Evolutionary conservation across 2,113 vertebrate genomes (phyloP).

Genomic region (Hyla sarda): DNA sequence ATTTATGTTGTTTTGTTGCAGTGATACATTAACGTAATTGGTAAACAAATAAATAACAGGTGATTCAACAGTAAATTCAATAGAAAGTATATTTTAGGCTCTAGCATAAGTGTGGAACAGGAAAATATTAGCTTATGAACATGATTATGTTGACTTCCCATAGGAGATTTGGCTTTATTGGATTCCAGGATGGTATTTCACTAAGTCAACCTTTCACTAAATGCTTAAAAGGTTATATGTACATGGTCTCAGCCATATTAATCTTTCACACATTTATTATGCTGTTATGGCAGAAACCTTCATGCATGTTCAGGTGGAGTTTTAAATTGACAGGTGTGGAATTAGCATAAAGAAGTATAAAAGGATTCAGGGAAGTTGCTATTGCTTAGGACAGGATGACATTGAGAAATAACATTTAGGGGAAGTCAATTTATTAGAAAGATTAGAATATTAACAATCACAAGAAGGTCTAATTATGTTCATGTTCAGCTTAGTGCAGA

Average conservation of each 20-base stretch:
- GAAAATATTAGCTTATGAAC: conserved; percentile 11
- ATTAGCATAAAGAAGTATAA: neutral
- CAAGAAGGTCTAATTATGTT: too few species aligned
- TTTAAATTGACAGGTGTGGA: neutral
- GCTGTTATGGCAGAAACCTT: neutral
- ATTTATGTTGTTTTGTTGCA: neutral
- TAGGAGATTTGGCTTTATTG: neutral
- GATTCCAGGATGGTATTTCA: conserved; percentile 17
- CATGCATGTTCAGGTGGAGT: neutral
- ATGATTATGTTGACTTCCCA: conserved; percentile 18
- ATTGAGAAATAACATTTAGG: neutral
- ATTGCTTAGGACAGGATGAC: neutral
- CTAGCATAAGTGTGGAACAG: neutral
- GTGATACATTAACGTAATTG: neutral
- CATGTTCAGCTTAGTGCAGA: too few species aligned
- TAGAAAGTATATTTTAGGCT: neutral
- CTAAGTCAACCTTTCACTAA: conserved; percentile 9
- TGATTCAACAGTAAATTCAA: neutral
- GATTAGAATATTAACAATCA: too few species aligned
- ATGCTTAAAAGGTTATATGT: conserved; percentile 31
- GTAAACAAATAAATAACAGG: neutral
- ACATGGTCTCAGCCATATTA: conserved; percentile 8
- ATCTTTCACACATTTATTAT: neutral
- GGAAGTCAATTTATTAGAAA: neutral
- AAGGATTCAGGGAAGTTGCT: neutral